Evolutionary conservation across 2,797 vertebrate species (phyloP).

Genomic region (Botia kubotai): DNA sequence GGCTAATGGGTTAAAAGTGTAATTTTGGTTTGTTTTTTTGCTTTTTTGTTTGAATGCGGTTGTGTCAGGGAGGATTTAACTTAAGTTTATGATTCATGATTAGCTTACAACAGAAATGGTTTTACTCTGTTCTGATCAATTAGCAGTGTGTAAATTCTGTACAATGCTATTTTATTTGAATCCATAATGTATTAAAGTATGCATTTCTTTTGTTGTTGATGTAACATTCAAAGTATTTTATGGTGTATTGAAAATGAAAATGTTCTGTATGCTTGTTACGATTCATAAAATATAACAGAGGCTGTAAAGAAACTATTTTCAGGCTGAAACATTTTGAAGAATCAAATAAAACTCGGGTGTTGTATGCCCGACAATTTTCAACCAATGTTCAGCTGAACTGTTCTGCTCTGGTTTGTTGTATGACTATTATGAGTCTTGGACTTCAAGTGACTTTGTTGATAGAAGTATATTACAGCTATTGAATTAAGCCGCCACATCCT

Average conservation of each 20-base stretch:
- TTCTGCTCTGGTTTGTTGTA: neutral
- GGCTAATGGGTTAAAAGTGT: conserved; percentile 59
- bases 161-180: conserved; percentile 67
- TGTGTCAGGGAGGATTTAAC: conserved; percentile 58
- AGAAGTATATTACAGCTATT: no score
- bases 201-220: conserved; percentile 71
- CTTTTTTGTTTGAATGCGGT: conserved; percentile 55
- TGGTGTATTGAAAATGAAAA: conserved; percentile 66
- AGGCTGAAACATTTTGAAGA: conserved; percentile 76
- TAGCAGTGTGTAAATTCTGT: conserved; percentile 72
- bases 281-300: conserved; percentile 66
- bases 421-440: neutral
- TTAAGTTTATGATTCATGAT: conserved; percentile 52
- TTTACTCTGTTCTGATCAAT: conserved; percentile 74
- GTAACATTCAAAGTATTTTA: conserved; percentile 81
- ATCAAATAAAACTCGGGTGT: conserved; percentile 77
- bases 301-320: conserved; percentile 78
- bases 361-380: conserved; percentile 78
- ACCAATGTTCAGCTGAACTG: conserved; percentile 32
- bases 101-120: conserved; percentile 73
- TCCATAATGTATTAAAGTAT: conserved; percentile 72
- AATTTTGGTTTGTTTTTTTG: conserved; percentile 60
- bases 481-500: no score
- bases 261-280: conserved; percentile 66
- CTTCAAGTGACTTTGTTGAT: no score